Conservation (phyloP, 2,888 invertebrate genomes). For the Aradus depressus region DNA sequence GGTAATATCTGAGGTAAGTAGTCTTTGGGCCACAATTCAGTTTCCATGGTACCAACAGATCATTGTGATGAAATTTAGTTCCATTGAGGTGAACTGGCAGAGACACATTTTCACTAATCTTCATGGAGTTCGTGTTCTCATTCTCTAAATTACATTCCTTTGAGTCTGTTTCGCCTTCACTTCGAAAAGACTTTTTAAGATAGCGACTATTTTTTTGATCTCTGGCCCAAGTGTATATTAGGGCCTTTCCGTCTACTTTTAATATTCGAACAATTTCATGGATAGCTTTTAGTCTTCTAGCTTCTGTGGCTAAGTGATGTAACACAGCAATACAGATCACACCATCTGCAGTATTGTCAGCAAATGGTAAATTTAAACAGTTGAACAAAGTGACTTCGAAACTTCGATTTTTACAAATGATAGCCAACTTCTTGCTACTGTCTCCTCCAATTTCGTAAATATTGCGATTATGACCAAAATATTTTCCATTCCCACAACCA, state of each 20-base stretch:
- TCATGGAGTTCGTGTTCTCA: slow-evolving; percentile 13
- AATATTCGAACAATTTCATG: slow-evolving; percentile 65
- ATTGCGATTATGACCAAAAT: slow-evolving; percentile 50
- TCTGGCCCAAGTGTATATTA: slow-evolving; percentile 95
- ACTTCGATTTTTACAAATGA: slow-evolving; percentile 49
- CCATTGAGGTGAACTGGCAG: slow-evolving; percentile 82
- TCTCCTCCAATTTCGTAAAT: slow-evolving; percentile 65
- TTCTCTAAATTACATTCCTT: slow-evolving; percentile 29
- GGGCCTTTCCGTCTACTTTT: slow-evolving; percentile 52
- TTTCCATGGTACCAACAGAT: slow-evolving; percentile 94
- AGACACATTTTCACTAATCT: slow-evolving; percentile 5
- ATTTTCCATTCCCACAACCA: slow-evolving; percentile 98
- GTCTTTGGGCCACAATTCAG: slow-evolving; percentile 42
- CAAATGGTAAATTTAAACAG: slow-evolving; percentile 61
- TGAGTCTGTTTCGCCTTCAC: slow-evolving; percentile 34
- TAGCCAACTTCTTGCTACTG: slow-evolving; percentile 54
- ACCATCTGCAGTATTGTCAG: slow-evolving; percentile 58
- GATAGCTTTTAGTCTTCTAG: slow-evolving; percentile 62
- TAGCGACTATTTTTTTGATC: slow-evolving; percentile 64
- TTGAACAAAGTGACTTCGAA: slow-evolving; percentile 66
- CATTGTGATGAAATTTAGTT: slow-evolving; percentile 78
- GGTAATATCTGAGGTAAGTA: slow-evolving; percentile 72
- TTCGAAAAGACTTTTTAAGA: slow-evolving; percentile 38
- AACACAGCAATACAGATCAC: slow-evolving; percentile 91
- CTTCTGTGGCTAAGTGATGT: slow-evolving; percentile 81